Percentiles rank a stretch among this genome's conserved stretches.
Evolutionary conservation across 2,797 vertebrate genomes (phyloP).

Genomic region (Zonotrichia albicollis): DNA sequence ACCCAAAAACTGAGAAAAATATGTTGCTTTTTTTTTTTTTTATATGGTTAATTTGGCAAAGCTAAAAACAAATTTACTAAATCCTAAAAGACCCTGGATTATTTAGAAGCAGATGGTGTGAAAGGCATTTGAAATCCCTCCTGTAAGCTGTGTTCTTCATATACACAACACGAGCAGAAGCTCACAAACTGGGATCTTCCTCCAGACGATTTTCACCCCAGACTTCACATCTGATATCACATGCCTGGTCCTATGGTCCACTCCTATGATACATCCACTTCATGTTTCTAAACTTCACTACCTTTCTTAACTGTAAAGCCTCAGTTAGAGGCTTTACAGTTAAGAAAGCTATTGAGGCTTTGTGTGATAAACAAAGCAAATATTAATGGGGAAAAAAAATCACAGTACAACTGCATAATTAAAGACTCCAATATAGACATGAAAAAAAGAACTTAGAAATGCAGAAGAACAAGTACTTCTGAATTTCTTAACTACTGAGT

Average conservation of each 20-base stretch:
- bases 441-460: neutral
- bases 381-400: neutral
- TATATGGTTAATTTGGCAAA: slow-evolving; percentile 36
- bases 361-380: neutral
- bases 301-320: neutral
- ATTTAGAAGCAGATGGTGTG: slow-evolving; percentile 37
- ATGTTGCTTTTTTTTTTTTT: neutral
- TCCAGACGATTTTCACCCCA: neutral
- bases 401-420: neutral
- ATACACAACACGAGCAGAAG: neutral
- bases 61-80: slow-evolving; percentile 32
- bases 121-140: slow-evolving; percentile 33
- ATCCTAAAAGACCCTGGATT: slow-evolving; percentile 18
- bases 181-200: neutral
- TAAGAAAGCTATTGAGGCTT: neutral
- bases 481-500: neutral
- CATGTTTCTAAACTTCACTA: neutral
- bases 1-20: neutral
- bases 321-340: neutral
- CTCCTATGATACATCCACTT: neutral
- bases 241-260: neutral
- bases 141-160: neutral
- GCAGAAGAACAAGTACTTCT: neutral
- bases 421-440: neutral
- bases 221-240: neutral